Percentiles rank a stretch among this genome's conserved stretches.
Conservation (phyloP, 2,888 invertebrate genomes). For the Camponotus fellah region DNA sequence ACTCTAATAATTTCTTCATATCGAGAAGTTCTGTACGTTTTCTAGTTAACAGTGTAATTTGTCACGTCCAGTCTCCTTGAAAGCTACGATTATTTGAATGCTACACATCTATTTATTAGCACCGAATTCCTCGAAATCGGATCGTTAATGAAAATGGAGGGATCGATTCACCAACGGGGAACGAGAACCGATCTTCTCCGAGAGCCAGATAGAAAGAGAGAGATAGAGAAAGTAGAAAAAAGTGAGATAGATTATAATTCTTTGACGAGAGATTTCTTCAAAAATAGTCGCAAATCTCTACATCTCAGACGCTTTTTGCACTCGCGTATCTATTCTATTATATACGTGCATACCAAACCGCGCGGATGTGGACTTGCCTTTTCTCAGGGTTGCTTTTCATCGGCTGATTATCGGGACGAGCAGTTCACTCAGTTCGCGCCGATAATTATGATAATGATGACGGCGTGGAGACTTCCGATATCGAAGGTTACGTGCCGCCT, state of each 20-base stretch:
- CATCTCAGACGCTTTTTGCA: conserved; percentile 10
- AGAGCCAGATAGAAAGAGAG: conserved; percentile 19
- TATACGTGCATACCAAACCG: conserved; percentile 43
- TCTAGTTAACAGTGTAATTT: conserved; percentile 37
- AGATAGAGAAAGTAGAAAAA: conserved; percentile 12
- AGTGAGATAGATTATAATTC: conserved; percentile 20
- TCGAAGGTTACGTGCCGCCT: conserved; percentile 42
- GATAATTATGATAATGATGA: conserved; percentile 47
- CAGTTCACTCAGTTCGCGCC: conserved; percentile 41
- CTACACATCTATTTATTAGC: conserved; percentile 39
- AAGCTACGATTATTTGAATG: conserved; percentile 45
- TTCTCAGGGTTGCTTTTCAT: conserved; percentile 15
- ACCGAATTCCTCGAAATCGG: conserved; percentile 34
- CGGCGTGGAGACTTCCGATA: conserved; percentile 33
- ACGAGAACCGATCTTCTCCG: conserved; percentile 53
- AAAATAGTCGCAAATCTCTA: conserved; percentile 41
- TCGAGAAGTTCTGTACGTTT: conserved; percentile 1
- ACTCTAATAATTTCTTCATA: conserved; percentile 34
- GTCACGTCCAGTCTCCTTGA: conserved; percentile 43
- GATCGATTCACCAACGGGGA: conserved; percentile 49
- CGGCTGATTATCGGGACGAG: conserved; percentile 37
- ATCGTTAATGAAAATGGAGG: conserved; percentile 36
- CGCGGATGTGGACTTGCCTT: conserved; percentile 51
- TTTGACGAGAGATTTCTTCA: conserved; percentile 26
- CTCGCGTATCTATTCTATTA: conserved; percentile 15